Percentiles rank a stretch among this genome's conserved stretches.
phyloP scores from a whole-genome alignment of 2,888 invertebrate species.

The Andrena camellia region DNA sequence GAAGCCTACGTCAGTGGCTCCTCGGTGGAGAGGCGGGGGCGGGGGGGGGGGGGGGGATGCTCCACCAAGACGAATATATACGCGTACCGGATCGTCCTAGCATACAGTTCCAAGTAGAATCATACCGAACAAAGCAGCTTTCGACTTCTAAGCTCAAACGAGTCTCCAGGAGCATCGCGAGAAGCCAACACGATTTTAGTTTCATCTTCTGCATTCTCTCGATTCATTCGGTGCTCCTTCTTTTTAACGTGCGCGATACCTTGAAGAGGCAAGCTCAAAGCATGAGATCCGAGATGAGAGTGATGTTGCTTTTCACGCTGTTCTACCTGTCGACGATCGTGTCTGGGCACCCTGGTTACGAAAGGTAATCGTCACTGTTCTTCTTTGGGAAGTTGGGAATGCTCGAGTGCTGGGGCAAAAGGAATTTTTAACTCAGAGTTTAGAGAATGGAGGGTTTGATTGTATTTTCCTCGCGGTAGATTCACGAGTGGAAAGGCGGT shows the following conservation, averaged over 20 bases:
- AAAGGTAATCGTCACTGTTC: slow-evolving; percentile 22
- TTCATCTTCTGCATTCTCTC: not conserved
- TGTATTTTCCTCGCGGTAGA: slow-evolving; percentile 6
- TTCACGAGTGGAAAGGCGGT: not conserved
- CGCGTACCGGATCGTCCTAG: slow-evolving; percentile 20
- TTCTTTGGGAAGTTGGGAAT: not conserved
- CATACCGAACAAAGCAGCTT: slow-evolving; percentile 1
- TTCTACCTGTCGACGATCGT: not conserved
- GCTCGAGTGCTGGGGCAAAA: not conserved
- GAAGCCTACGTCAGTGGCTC: slow-evolving; percentile 14
- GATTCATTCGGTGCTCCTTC: not conserved
- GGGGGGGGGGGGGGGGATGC: slow-evolving; percentile 20
- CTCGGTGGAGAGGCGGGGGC: slow-evolving; percentile 27
- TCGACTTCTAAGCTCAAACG: not conserved
- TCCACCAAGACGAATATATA: slow-evolving; percentile 49
- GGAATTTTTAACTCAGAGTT: not conserved
- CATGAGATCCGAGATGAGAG: slow-evolving; percentile 8
- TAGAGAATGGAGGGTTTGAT: not conserved
- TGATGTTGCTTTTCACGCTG: not conserved
- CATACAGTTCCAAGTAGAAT: slow-evolving; percentile 53
- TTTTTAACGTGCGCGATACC: not conserved
- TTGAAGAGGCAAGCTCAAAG: not conserved
- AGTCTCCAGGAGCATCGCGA: not conserved
- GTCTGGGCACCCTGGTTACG: not conserved
- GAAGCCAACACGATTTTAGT: not conserved